A percentile compares a stretch with the other conserved stretches of the same genome.
Conservation (phyloP, 2,888 invertebrate genomes). For the Ophioninae sp. region DNA sequence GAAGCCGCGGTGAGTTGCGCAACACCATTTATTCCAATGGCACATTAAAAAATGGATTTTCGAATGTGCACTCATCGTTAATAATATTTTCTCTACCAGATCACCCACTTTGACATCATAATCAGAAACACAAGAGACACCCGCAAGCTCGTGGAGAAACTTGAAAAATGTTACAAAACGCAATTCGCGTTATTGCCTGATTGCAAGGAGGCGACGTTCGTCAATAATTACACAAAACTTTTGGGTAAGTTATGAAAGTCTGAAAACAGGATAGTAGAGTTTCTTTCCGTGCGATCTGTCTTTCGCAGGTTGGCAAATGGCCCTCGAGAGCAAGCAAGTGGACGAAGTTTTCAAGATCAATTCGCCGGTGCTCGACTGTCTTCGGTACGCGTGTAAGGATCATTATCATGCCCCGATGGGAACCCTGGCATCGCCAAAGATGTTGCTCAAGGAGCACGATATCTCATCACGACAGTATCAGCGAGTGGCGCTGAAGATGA, state of each 20-base stretch:
- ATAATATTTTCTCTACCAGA: slow-evolving; percentile 68
- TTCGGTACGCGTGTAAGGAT: slow-evolving; percentile 82
- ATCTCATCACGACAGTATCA: slow-evolving; percentile 85
- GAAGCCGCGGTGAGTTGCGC: slow-evolving; percentile 24
- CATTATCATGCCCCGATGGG: slow-evolving; percentile 83
- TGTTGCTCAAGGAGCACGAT: slow-evolving; percentile 83
- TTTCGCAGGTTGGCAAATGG: slow-evolving; percentile 84
- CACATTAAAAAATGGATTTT: neutral
- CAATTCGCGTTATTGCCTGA: slow-evolving; percentile 75
- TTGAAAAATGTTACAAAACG: slow-evolving; percentile 75
- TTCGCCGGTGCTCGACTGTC: slow-evolving; percentile 82
- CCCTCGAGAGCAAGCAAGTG: slow-evolving; percentile 80
- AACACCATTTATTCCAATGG: neutral
- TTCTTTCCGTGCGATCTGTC: neutral
- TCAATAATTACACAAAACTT: slow-evolving; percentile 77
- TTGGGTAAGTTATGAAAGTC: slow-evolving; percentile 71
- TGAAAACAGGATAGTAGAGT: neutral
- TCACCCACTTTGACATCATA: slow-evolving; percentile 76
- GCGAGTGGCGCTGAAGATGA: slow-evolving; percentile 86
- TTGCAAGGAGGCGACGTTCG: slow-evolving; percentile 77
- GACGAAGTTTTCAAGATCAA: slow-evolving; percentile 72
- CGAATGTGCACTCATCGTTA: neutral
- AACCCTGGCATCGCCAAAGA: slow-evolving; percentile 83
- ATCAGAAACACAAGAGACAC: slow-evolving; percentile 75
- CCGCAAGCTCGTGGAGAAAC: slow-evolving; percentile 75